Evolutionary conservation across 30 jellyfish, hydroid and myxozoan genomes (phyloP).

Genomic region (Aurelia aurita complex sp. Pacific): DNA sequence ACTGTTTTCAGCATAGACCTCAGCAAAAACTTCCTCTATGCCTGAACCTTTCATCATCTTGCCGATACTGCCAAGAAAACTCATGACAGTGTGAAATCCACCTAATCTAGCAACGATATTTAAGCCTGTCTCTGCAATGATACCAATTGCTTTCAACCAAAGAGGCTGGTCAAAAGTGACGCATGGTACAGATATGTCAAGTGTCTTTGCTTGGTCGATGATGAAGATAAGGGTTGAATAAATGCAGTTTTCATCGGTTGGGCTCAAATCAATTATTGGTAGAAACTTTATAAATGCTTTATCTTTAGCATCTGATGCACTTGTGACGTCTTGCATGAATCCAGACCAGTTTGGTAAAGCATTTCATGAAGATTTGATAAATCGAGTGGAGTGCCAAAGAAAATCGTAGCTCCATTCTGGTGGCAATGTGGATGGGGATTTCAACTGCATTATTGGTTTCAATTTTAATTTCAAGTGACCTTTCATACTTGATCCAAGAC

Average conservation of each 20-base stretch:
- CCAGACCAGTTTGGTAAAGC: conserved; percentile 71
- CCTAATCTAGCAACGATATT: conserved; percentile 67
- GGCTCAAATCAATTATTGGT: conserved; percentile 70
- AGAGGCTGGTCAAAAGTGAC: conserved; percentile 72
- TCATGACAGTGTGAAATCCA: conserved; percentile 76
- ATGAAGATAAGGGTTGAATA: conserved; percentile 57
- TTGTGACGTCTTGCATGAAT: conserved; percentile 49
- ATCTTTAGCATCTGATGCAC: conserved; percentile 8
- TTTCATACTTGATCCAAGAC: conserved; percentile 52
- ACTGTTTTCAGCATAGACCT: conserved; percentile 51
- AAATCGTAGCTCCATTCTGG: conserved; percentile 29
- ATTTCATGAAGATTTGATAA: neutral
- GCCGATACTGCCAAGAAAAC: conserved; percentile 67
- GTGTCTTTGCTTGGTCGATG: conserved; percentile 38
- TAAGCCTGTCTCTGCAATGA: conserved; percentile 44
- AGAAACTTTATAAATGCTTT: conserved; percentile 18
- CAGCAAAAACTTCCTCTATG: conserved; percentile 54
- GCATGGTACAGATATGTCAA: conserved; percentile 31
- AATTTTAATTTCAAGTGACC: conserved; percentile 24
- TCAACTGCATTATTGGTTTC: conserved; percentile 49
- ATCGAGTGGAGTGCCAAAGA: conserved; percentile 68
- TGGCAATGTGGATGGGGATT: conserved; percentile 35
- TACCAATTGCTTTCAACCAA: conserved; percentile 65
- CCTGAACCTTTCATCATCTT: conserved; percentile 75
- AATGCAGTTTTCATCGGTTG: conserved; percentile 68